Conservation (phyloP, 2,888 invertebrate species). For the Nineta flava region DNA sequence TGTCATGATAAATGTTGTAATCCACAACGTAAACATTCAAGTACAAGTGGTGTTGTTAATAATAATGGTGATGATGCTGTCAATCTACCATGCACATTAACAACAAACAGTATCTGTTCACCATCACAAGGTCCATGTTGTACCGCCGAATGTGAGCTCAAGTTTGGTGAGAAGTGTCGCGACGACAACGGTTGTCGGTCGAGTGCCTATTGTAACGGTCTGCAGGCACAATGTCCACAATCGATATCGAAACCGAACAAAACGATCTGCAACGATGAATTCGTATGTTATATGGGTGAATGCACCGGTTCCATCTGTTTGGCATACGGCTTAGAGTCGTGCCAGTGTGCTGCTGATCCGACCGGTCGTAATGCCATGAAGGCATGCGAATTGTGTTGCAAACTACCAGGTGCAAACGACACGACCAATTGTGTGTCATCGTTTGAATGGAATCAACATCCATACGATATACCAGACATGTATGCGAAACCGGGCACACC, state of each 20-base stretch:
- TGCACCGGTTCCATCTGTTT: conserved; percentile 97
- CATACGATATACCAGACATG: conserved; percentile 86
- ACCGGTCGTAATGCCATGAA: conserved; percentile 51
- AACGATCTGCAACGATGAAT: conserved; percentile 91
- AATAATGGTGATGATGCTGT: conserved; percentile 24
- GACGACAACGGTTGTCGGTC: conserved; percentile 89
- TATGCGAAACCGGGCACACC: conserved; percentile 88
- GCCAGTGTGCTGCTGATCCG: conserved; percentile 77
- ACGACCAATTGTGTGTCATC: conserved; percentile 73
- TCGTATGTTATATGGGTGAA: conserved; percentile 94
- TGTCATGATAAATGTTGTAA: conserved; percentile 89
- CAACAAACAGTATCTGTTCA: conserved; percentile 62
- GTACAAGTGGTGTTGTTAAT: too few relatives aligned
- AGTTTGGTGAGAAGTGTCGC: conserved; percentile 76
- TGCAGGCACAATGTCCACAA: conserved; percentile 78
- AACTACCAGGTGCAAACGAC: conserved; percentile 57
- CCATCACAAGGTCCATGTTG: conserved; percentile 94
- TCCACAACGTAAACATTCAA: conserved; percentile 67
- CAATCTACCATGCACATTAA: conserved; percentile 69
- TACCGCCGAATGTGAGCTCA: conserved; percentile 67
- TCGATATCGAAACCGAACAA: conserved; percentile 86
- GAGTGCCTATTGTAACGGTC: conserved; percentile 82
- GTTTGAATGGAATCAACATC: conserved; percentile 76
- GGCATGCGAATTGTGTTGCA: conserved; percentile 87
- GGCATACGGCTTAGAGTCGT: conserved; percentile 89